Percentiles rank a stretch among this genome's conserved stretches.
These are phyloP conservation scores for Dicranocentrus wangi DNA, from an alignment of 2,888 invertebrate genomes.

Conservation along the genomic window DNA sequence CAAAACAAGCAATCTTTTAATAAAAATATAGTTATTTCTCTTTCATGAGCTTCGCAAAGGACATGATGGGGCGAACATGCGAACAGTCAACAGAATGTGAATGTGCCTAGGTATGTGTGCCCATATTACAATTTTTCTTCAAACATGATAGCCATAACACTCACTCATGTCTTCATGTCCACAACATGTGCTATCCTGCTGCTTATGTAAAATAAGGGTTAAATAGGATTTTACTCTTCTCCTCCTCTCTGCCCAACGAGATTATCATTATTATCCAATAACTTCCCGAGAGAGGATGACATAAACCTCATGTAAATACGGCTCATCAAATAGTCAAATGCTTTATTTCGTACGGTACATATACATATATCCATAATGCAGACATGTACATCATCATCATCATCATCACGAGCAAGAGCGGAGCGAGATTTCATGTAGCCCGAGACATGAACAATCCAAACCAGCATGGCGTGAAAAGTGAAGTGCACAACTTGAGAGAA, in stretches of 20 bases:
- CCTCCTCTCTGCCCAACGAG: background rate
- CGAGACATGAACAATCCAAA: constrained; percentile 4
- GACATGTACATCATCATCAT: too few species aligned
- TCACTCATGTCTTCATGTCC: background rate
- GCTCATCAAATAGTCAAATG: constrained; percentile 15
- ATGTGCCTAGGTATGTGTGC: too few species aligned
- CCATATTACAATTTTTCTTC: too few species aligned
- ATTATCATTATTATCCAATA: constrained; percentile 40
- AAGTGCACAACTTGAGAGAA: too few species aligned
- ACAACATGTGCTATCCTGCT: constrained; percentile 47
- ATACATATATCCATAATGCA: too few species aligned
- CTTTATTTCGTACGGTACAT: too few species aligned
- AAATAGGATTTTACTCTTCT: constrained; percentile 24
- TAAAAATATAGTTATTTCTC: background rate
- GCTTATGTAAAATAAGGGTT: constrained; percentile 53
- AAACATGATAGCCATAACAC: too few species aligned
- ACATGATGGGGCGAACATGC: too few species aligned
- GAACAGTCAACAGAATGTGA: too few species aligned
- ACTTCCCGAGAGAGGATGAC: constrained; percentile 11
- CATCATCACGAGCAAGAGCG: background rate
- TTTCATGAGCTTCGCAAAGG: background rate
- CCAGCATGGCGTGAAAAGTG: too few species aligned
- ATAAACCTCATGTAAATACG: constrained; percentile 29
- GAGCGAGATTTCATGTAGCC: background rate
- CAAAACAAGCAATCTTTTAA: constrained; percentile 9